Percentiles rank a stretch among this genome's conserved stretches.
phyloP scores from a whole-genome alignment of 2,888 invertebrate genomes.

The Trachelus tabidus region DNA sequence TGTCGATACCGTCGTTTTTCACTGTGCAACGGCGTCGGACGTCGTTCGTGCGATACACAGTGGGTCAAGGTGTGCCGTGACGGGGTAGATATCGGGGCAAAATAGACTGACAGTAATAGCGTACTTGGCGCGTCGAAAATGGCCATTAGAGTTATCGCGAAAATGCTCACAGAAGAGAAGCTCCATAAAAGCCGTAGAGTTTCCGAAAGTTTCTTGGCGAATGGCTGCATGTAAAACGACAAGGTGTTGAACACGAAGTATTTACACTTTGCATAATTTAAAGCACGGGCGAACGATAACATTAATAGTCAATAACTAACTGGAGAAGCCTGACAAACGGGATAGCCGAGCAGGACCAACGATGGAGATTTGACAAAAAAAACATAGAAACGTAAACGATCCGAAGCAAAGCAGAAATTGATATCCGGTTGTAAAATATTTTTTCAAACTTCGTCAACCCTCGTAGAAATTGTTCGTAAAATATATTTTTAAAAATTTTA shows the following conservation, averaged over 20 bases:
- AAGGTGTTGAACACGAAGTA: neutral
- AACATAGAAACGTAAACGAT: neutral
- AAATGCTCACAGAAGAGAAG: constrained; percentile 37
- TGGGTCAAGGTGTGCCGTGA: constrained; percentile 36
- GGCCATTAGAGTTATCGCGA: constrained; percentile 55
- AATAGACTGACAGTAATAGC: constrained; percentile 52
- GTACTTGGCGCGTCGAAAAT: constrained; percentile 43
- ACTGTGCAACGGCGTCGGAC: neutral
- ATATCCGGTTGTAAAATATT: neutral
- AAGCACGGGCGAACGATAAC: neutral
- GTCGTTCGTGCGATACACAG: neutral
- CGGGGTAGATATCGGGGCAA: constrained; percentile 38
- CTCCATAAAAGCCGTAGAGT: neutral
- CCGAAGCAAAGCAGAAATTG: neutral
- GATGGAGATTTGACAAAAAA: no score
- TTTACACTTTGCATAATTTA: neutral
- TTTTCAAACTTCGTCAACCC: no score
- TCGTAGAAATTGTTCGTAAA: no score
- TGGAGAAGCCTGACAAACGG: neutral
- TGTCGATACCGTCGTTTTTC: neutral
- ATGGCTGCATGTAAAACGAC: neutral
- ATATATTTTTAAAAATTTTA: neutral
- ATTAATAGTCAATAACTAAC: neutral
- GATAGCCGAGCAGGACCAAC: neutral
- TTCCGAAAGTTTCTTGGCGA: neutral